Evolutionary conservation across 2,113 vertebrate genomes (phyloP).

Genomic region (Dryoscopus gambensis): DNA sequence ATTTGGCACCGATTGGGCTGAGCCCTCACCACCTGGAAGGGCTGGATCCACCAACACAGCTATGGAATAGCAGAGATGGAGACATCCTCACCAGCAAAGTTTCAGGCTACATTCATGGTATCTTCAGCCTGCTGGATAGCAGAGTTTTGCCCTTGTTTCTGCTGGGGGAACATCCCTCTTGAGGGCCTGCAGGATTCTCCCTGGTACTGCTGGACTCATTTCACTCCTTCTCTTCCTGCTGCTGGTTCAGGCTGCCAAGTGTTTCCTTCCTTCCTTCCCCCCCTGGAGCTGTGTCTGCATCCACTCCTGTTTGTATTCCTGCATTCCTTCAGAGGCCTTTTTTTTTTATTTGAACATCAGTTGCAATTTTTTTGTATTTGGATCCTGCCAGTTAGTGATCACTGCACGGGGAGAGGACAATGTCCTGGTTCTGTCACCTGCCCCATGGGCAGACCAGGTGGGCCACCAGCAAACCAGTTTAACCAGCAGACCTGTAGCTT

Average conservation of each 20-base stretch:
- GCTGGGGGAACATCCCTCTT: not conserved
- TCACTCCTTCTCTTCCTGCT: not conserved
- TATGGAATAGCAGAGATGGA: not conserved
- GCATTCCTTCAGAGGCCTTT: not conserved
- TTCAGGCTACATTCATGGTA: accelerated
- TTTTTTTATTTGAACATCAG: not conserved
- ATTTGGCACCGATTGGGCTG: not conserved
- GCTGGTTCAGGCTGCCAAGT: not conserved
- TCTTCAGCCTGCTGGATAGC: not conserved
- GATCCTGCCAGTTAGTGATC: not conserved
- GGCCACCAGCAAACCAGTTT: not conserved
- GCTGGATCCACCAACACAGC: not conserved
- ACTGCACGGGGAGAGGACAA: not conserved
- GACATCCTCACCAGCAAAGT: not conserved
- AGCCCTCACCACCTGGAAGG: not conserved
- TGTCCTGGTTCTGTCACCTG: not conserved
- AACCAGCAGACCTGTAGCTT: not conserved
- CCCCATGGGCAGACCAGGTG: not conserved
- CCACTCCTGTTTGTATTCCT: not conserved
- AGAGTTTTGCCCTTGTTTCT: not conserved
- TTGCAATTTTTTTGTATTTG: not conserved
- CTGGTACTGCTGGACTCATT: accelerated
- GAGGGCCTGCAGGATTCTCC: not conserved
- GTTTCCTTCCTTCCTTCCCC: not conserved
- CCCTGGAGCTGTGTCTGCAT: not conserved